A percentile compares a stretch with the other conserved stretches of the same genome.
Evolutionary conservation across 2,888 invertebrate species (phyloP).

Genomic region (Epistrophe eligans): DNA sequence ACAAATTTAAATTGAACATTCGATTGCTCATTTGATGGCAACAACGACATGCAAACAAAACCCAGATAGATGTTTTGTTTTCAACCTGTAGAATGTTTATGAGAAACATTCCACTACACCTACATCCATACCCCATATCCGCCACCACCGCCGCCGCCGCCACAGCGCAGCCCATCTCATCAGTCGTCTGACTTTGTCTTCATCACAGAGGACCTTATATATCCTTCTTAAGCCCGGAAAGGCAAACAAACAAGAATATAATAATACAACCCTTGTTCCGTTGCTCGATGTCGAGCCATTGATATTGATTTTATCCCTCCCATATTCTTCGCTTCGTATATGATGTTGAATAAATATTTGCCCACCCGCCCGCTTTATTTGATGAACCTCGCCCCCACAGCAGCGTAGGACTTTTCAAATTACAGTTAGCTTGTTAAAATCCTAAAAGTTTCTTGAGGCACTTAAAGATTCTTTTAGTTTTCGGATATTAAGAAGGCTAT

Average conservation of each 20-base stretch:
- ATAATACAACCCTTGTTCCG: conserved; percentile 25
- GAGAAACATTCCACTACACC: conserved; percentile 58
- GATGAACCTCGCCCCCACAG: conserved; percentile 10
- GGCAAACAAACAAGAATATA: conserved; percentile 57
- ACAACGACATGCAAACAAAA: conserved; percentile 50
- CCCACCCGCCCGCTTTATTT: conserved; percentile 19
- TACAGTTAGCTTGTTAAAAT: conserved; percentile 23
- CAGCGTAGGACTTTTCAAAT: conserved; percentile 13
- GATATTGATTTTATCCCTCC: conserved; percentile 63
- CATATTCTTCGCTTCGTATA: not conserved
- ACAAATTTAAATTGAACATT: conserved; percentile 65
- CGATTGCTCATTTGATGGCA: conserved; percentile 28
- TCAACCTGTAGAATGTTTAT: conserved; percentile 75
- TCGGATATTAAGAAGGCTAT: not conserved
- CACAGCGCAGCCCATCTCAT: conserved; percentile 11
- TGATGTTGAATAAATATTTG: conserved; percentile 56
- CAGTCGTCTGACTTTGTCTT: conserved; percentile 5
- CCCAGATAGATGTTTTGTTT: conserved; percentile 55
- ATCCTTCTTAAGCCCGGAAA: conserved; percentile 50
- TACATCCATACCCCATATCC: not conserved
- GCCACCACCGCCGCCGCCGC: no score
- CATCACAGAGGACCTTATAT: conserved; percentile 19
- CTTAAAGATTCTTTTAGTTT: conserved; percentile 8
- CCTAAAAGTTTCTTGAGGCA: not conserved
- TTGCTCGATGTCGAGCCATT: conserved; percentile 48